These are phyloP conservation scores for Galemys pyrenaicus DNA, from an alignment of 2,113 vertebrate species.

Conservation along the genomic window DNA sequence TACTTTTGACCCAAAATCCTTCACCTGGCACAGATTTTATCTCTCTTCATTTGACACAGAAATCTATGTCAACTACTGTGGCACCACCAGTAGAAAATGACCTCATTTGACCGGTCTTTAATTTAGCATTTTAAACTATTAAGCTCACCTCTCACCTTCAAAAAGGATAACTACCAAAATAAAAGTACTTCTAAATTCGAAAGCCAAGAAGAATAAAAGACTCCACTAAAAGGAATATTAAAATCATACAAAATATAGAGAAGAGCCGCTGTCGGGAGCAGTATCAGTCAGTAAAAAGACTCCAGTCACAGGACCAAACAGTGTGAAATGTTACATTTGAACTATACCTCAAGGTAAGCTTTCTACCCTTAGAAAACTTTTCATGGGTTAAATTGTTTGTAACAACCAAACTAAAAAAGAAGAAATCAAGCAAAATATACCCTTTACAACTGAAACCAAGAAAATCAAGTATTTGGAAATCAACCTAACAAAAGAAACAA, in stretches of 20 bases:
- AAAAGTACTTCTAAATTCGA: slow-evolving; percentile 17
- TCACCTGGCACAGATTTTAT: background rate
- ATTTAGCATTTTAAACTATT: background rate
- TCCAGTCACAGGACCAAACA: background rate
- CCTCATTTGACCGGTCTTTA: background rate
- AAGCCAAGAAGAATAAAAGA: background rate
- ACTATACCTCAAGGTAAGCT: background rate
- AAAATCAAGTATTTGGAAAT: too few relatives aligned
- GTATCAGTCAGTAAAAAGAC: background rate
- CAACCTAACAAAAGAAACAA: too few relatives aligned
- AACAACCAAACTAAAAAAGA: too few relatives aligned
- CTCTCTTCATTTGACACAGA: background rate
- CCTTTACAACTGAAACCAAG: too few relatives aligned
- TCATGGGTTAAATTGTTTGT: too few relatives aligned
- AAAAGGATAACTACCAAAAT: background rate
- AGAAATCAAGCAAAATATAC: too few relatives aligned
- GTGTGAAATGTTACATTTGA: slow-evolving; percentile 18
- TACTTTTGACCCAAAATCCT: background rate
- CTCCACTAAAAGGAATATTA: background rate
- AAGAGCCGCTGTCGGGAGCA: background rate
- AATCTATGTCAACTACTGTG: background rate
- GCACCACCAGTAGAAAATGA: background rate
- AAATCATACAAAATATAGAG: background rate
- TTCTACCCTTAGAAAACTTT: slow-evolving; percentile 39
- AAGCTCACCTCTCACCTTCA: background rate